These are phyloP conservation scores for Malurus splendens DNA, from an alignment of 2,797 vertebrate species.

Conservation along the genomic window DNA sequence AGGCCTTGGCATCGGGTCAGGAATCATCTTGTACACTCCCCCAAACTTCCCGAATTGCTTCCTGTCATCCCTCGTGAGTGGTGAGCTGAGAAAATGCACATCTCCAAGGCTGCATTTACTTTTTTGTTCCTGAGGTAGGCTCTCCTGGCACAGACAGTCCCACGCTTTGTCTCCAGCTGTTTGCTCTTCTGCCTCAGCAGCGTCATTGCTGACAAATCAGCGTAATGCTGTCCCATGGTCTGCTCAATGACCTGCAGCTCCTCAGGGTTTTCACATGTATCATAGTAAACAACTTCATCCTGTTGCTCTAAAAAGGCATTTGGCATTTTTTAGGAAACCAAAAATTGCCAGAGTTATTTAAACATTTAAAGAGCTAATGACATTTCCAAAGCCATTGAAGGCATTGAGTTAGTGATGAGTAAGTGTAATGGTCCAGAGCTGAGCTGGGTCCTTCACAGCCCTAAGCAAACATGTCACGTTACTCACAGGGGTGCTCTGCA, in stretches of 20 bases:
- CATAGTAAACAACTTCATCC: slow-evolving; percentile 93
- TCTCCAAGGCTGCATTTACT: slow-evolving; percentile 67
- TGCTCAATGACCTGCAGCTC: slow-evolving; percentile 77
- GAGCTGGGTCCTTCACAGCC: background rate
- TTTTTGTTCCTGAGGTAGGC: slow-evolving; percentile 89
- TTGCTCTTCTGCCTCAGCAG: slow-evolving; percentile 75
- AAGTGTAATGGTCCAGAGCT: background rate
- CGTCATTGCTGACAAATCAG: slow-evolving; percentile 47
- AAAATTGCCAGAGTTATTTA: slow-evolving; percentile 47
- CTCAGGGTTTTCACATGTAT: slow-evolving; percentile 87
- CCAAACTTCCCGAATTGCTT: slow-evolving; percentile 19
- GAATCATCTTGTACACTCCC: background rate
- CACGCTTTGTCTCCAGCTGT: slow-evolving; percentile 83
- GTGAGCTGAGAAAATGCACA: slow-evolving; percentile 15
- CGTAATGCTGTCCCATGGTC: slow-evolving; percentile 32
- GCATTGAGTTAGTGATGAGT: slow-evolving; percentile 22
- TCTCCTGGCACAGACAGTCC: slow-evolving; percentile 81
- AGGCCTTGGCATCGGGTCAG: background rate
- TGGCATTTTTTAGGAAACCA: slow-evolving; percentile 38
- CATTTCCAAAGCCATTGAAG: slow-evolving; percentile 32
- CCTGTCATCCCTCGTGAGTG: background rate
- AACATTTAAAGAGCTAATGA: slow-evolving; percentile 42
- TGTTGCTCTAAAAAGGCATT: slow-evolving; percentile 81
- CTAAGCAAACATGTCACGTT: background rate
- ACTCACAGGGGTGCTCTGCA: background rate